Evolutionary conservation across 2,888 invertebrate genomes (phyloP), one percentile per base, ranked within the genome.

Genomic region (Apoda limacodes): DNA sequence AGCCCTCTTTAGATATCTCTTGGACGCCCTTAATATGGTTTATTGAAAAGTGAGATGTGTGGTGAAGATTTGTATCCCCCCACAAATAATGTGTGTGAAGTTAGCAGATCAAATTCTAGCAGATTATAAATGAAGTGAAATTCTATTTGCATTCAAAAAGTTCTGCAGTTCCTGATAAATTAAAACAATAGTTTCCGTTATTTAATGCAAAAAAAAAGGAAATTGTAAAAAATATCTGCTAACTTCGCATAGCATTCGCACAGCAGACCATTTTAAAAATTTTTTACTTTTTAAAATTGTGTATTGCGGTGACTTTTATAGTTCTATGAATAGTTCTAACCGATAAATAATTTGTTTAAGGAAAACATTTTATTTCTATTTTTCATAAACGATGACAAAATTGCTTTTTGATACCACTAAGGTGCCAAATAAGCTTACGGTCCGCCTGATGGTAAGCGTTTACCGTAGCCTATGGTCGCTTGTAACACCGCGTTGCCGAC

Each of bases 181-280:
- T 17, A 17, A 6, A 17, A 17, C 5, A 7, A 17, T 17, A 17
- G 17, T 17, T n/a, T 17, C 17, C 17, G 17, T 17, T 17, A 17
- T 17, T 17, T 17, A 7, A n/a, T n/a, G 17, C 17, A 17, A 6
- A 6, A 17, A 17, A 17, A 17, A 6, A 17, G 17, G 7, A 17
- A n/a, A 27, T 27, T 27, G 12, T 13, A 27, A 19, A 22, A 23
- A 23, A 17, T 11, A 12, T 21, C 5, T 13, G 7, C 12, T 11
- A 25, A 25, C 11, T 12, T 25, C 25, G 5, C 13, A 12, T 25
- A 13, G 13, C 13, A 25, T 13, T 11, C 12, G 25, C 9, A 12
- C 13, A n/a, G 5, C 32, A 27, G 19, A 32, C 25, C 17, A 17
- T 17, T 17, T 17, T 11, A 27, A 13, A 13, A 10, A 11, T 15